Evolutionary conservation across 2,113 vertebrate genomes (phyloP), one percentile per base, ranked within the genome.

Genomic region (Phoenicopterus ruber): DNA sequence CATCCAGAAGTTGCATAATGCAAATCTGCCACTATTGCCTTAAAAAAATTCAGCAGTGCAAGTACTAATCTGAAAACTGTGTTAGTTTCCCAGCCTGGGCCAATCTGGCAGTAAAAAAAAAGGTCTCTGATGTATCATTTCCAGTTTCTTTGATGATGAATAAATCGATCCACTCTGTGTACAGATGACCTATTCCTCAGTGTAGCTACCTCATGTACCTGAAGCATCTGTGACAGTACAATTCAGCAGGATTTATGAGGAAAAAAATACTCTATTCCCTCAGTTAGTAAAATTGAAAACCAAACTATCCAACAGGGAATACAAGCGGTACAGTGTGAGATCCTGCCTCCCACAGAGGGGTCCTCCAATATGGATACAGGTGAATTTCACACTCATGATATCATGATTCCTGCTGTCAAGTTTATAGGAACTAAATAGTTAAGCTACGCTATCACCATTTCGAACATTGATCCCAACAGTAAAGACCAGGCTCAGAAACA

Each of bases 401-500:
- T 32, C 11, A 17, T 21, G n/a, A 72, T 18, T 78, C 38, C n/a
- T 77, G 24, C 32, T 46, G 20, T 54, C 19, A 94, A 62, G 15
- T 36, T 83, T 62, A 57, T 9, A 76, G 28, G 10, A 93, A 62
- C 44, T 52, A 65, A 76, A 32, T 32, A 49, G 26, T 38, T 61
- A 57, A 74, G 50, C 9, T 59, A 50, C 29, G 29, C 22, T 52
- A 57, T 29, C 46, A 65, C 6, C 10, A 26, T 72, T 73, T 74
- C 0, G 1, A 18, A 59, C 1, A 4, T 0, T 63, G 44, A 78
- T 22, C 24, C 10, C 47, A 83, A 73, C 12, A 86, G 54, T 13
- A 25, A 61, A 79, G 31, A 49, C 24, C 2, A 67, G 16, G 17
- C n/a, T 88, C 18, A 55, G 58, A 88, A 92, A 90, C 11, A 88